These are phyloP conservation scores for Heliornis fulica DNA, from an alignment of 2,113 vertebrate genomes.

Conservation along the genomic window DNA sequence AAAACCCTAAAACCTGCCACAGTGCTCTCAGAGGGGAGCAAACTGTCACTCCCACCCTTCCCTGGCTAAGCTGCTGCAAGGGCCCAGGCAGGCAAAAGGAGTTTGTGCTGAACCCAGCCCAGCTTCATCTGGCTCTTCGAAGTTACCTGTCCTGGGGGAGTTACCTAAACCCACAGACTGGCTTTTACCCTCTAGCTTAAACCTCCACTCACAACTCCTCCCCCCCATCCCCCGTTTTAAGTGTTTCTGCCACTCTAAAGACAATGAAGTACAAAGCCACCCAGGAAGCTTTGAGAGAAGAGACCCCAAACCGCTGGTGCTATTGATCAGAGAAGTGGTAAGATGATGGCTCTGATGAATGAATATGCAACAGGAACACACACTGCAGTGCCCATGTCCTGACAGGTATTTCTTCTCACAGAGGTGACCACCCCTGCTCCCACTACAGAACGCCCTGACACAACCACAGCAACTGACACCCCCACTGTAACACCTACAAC, in stretches of 20 bases:
- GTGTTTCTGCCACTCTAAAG: no score
- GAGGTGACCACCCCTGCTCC: conserved; percentile 3
- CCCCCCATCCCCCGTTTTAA: no score
- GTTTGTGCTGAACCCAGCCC: no score
- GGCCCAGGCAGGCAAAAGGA: background rate
- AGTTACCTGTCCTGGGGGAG: background rate
- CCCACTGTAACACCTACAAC: background rate
- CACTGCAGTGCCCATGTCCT: fast-evolving
- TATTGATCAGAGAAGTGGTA: background rate
- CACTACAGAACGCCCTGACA: background rate
- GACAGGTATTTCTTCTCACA: background rate
- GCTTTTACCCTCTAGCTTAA: background rate
- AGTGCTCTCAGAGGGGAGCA: fast-evolving
- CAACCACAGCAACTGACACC: background rate
- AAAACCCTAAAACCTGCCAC: background rate
- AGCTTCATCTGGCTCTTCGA: background rate
- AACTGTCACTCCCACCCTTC: no score
- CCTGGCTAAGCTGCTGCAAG: background rate
- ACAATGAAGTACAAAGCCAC: no score
- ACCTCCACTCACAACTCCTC: no score
- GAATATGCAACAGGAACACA: fast-evolving
- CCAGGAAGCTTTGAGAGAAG: background rate
- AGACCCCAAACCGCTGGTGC: background rate
- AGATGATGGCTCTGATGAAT: no score
- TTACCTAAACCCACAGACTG: background rate